Evolutionary conservation across 2,113 vertebrate genomes (phyloP).

Genomic region (Ceyx melanurus): DNA sequence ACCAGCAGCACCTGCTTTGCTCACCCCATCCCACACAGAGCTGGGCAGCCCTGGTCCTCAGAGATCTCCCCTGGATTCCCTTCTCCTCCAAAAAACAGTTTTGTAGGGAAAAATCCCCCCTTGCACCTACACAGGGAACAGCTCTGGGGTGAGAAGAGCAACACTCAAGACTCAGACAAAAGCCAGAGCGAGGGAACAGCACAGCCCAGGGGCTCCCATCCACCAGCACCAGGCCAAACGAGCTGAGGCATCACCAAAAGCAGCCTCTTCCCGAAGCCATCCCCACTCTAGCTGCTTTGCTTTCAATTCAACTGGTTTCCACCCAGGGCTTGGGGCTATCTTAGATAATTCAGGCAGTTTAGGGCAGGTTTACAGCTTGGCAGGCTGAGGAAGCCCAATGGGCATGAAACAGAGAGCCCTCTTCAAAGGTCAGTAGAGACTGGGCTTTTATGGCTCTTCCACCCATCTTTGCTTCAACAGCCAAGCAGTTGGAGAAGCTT

Average conservation of each 20-base stretch:
- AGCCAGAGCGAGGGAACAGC: fast-evolving
- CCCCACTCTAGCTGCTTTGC: neutral
- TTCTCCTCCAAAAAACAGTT: neutral
- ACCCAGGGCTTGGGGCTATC: neutral
- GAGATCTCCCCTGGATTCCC: fast-evolving
- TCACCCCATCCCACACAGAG: fast-evolving
- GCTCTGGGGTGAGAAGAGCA: neutral
- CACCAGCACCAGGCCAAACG: neutral
- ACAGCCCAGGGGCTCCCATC: fast-evolving
- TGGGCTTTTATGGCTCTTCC: neutral
- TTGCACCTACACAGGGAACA: neutral
- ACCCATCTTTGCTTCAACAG: neutral
- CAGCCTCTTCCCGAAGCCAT: neutral
- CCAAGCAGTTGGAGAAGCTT: neutral
- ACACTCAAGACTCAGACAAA: neutral
- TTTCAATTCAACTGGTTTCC: neutral
- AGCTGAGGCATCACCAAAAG: neutral
- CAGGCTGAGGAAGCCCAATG: neutral
- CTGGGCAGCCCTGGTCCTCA: neutral
- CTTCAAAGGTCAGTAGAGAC: neutral
- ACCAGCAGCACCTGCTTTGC: neutral
- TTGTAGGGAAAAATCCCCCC: neutral
- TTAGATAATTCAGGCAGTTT: neutral
- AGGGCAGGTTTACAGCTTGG: neutral
- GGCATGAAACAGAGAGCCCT: neutral